These are phyloP conservation scores for Lepidotrigona ventralis DNA, from an alignment of 1,140 invertebrate genomes.

Conservation along the genomic window DNA sequence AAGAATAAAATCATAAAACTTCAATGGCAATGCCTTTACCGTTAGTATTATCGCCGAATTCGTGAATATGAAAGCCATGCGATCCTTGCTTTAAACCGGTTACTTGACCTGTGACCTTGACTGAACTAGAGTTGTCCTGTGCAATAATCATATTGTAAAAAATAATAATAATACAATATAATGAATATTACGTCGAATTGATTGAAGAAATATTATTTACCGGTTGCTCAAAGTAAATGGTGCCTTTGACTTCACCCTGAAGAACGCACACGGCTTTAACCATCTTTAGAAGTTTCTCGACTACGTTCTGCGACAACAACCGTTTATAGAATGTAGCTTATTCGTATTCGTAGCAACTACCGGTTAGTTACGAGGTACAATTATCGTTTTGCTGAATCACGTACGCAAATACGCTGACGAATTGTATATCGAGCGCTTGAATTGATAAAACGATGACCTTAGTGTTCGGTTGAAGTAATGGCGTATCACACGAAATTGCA, in stretches of 20 bases:
- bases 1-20: background rate
- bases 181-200: background rate
- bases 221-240: conserved; percentile 88
- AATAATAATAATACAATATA: background rate
- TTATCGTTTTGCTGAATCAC: conserved; percentile 70
- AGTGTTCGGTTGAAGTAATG: conserved; percentile 7
- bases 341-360: conserved; percentile 18
- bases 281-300: conserved; percentile 66
- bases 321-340: background rate
- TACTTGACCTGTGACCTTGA: conserved; percentile 87
- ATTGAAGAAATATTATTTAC: conserved; percentile 78
- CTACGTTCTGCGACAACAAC: background rate
- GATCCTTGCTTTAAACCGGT: conserved; percentile 85
- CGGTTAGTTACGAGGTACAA: background rate
- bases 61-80: conserved; percentile 98
- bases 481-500: background rate
- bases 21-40: conserved; percentile 74
- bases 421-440: background rate
- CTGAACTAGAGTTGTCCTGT: conserved; percentile 80
- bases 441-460: conserved; percentile 31
- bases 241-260: conserved; percentile 91
- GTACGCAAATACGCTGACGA: conserved; percentile 17
- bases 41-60: conserved; percentile 98
- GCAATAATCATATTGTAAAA: conserved; percentile 12
- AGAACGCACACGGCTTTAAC: conserved; percentile 92